Percentiles rank a stretch among this genome's conserved stretches.
These are phyloP conservation scores for Lithophane leautieri DNA, from an alignment of 2,888 invertebrate genomes.

Conservation along the genomic window DNA sequence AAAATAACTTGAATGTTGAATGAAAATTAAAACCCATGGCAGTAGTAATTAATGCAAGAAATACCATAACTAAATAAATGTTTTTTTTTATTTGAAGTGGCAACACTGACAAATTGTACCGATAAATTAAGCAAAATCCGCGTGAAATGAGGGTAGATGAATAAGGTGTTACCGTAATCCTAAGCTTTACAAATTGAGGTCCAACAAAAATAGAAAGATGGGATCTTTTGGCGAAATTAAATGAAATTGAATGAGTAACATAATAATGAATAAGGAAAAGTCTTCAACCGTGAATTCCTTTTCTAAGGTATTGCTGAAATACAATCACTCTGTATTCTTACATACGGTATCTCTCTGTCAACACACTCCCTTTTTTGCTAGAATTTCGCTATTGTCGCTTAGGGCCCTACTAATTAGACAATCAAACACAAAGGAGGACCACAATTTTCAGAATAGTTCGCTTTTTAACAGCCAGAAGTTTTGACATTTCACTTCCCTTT, in stretches of 20 bases:
- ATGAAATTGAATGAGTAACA: neutral
- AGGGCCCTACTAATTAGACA: neutral
- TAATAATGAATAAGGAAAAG: neutral
- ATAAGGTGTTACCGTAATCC: slow-evolving; percentile 27
- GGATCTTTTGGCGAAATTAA: neutral
- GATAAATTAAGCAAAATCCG: slow-evolving; percentile 34
- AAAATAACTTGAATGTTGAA: neutral
- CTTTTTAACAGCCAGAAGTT: neutral
- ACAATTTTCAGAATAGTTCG: slow-evolving; percentile 3
- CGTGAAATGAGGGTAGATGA: slow-evolving; percentile 52
- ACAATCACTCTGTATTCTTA: neutral
- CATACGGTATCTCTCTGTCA: neutral
- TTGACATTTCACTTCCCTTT: slow-evolving; percentile 8
- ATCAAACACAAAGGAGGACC: neutral
- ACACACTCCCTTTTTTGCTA: neutral
- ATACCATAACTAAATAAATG: neutral
- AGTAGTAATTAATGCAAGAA: neutral
- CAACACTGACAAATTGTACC: slow-evolving; percentile 24
- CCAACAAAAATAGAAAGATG: slow-evolving; percentile 21
- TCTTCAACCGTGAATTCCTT: neutral
- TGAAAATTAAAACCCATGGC: too few species aligned
- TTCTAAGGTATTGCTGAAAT: neutral
- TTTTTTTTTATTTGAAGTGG: slow-evolving; percentile 18
- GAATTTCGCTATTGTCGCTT: neutral
- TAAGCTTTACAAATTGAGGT: slow-evolving; percentile 37